These are phyloP conservation scores for Rhagium mordax DNA, from an alignment of 2,888 invertebrate species.

Conservation along the genomic window DNA sequence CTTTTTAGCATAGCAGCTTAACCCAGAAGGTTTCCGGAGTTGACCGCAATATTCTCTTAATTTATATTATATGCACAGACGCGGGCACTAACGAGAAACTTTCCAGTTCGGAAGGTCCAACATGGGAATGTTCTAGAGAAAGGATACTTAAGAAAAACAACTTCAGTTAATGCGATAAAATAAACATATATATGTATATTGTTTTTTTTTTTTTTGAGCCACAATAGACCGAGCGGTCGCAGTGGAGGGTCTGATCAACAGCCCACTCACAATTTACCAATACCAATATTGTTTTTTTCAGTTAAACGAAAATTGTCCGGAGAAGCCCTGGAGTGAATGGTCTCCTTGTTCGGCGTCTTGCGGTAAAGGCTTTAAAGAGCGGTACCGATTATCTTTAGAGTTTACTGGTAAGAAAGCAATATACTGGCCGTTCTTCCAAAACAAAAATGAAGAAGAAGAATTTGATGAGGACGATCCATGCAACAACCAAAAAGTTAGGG, in stretches of 20 bases:
- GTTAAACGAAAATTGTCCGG: slow-evolving; percentile 72
- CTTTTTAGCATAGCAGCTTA: background rate
- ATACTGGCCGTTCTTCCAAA: slow-evolving; percentile 55
- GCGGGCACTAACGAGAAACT: too few relatives aligned
- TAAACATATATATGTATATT: too few relatives aligned
- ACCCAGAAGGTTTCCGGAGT: background rate
- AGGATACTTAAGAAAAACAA: too few relatives aligned
- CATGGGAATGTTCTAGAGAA: too few relatives aligned
- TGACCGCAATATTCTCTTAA: background rate
- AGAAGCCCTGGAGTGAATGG: slow-evolving; percentile 86
- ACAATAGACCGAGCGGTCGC: too few relatives aligned
- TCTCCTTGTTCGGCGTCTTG: slow-evolving; percentile 86
- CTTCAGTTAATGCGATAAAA: too few relatives aligned
- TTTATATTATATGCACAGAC: too few relatives aligned
- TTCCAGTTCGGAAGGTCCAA: too few relatives aligned
- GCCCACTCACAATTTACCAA: too few relatives aligned
- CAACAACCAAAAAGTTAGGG: slow-evolving; percentile 69
- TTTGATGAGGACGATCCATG: slow-evolving; percentile 69
- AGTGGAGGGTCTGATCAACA: too few relatives aligned
- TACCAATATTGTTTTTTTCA: slow-evolving; percentile 27
- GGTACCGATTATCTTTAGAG: slow-evolving; percentile 71
- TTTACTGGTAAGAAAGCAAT: slow-evolving; percentile 48
- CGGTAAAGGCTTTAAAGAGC: slow-evolving; percentile 80
- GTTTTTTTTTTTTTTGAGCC: too few relatives aligned
- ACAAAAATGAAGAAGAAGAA: slow-evolving; percentile 56